These are phyloP conservation scores for Stenodema calcarata DNA, from an alignment of 2,888 invertebrate species.

Conservation along the genomic window DNA sequence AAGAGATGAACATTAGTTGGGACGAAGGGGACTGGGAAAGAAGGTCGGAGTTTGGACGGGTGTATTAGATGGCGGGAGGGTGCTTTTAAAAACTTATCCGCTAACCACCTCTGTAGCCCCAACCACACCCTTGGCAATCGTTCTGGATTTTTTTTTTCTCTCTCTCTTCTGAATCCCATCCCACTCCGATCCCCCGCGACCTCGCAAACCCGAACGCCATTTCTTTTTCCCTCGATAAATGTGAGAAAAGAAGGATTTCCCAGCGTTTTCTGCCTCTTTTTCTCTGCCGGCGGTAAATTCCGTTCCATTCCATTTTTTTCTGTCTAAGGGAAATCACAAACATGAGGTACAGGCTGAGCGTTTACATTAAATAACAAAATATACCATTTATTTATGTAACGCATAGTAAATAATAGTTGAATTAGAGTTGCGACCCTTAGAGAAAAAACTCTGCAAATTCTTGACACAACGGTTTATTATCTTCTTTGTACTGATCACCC, in stretches of 20 bases:
- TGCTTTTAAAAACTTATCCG: slow-evolving; percentile 50
- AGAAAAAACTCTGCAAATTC: too few species aligned
- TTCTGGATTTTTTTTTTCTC: background rate
- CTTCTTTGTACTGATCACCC: too few species aligned
- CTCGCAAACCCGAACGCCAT: background rate
- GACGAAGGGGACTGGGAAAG: too few species aligned
- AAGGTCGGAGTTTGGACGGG: too few species aligned
- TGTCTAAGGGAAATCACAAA: too few species aligned
- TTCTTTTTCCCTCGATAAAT: slow-evolving; percentile 32
- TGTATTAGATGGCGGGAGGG: background rate
- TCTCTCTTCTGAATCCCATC: background rate
- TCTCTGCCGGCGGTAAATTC: background rate
- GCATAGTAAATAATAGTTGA: too few species aligned
- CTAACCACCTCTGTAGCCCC: background rate
- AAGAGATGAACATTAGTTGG: background rate
- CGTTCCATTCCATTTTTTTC: background rate
- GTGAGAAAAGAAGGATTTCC: slow-evolving; percentile 48
- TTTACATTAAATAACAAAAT: too few species aligned
- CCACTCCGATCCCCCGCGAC: background rate
- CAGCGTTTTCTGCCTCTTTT: background rate
- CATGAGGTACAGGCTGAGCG: too few species aligned
- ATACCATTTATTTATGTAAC: too few species aligned
- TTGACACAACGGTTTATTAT: too few species aligned
- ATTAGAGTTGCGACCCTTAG: too few species aligned
- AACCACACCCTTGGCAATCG: background rate